Percentiles rank a stretch among this genome's conserved stretches.
Evolutionary conservation across 2,113 vertebrate genomes (phyloP).

Genomic region (Ellobius talpinus): DNA sequence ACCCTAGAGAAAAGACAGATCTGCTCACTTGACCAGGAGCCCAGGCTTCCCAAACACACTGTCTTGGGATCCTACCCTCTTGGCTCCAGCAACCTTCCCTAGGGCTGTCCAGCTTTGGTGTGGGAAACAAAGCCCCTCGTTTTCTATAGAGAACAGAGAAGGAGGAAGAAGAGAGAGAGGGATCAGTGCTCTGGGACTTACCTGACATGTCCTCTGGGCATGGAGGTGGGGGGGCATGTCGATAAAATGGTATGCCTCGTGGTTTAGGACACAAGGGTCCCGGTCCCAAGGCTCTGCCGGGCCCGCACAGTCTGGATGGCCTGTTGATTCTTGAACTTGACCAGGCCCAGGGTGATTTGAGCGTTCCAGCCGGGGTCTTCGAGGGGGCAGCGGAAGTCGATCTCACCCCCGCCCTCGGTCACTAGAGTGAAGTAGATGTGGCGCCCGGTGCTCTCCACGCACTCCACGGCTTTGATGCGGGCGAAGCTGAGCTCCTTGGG

Average conservation of each 20-base stretch:
- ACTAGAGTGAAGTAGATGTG: constrained; percentile 96
- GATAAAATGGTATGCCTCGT: neutral
- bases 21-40: no score
- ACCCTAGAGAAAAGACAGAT: neutral
- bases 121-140: neutral
- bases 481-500: constrained; percentile 94
- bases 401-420: constrained; percentile 93
- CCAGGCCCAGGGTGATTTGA: constrained; percentile 94
- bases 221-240: neutral
- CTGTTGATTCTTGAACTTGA: constrained; percentile 95
- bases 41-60: neutral
- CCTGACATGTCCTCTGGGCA: constrained; percentile 38
- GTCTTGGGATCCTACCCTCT: neutral
- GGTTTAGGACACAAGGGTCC: constrained; percentile 80
- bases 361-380: constrained; percentile 96
- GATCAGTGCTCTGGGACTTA: neutral
- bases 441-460: constrained; percentile 94
- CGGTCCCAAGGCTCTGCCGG: constrained; percentile 87
- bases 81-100: neutral
- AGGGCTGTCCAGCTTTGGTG: neutral
- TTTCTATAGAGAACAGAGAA: neutral
- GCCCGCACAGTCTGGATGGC: constrained; percentile 92
- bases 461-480: constrained; percentile 94
- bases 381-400: constrained; percentile 94
- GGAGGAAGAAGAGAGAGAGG: neutral